A percentile compares a stretch with the other conserved stretches of the same genome.
These are phyloP conservation scores for Amphipoea lucens DNA, from an alignment of 2,888 invertebrate genomes.

Conservation along the genomic window DNA sequence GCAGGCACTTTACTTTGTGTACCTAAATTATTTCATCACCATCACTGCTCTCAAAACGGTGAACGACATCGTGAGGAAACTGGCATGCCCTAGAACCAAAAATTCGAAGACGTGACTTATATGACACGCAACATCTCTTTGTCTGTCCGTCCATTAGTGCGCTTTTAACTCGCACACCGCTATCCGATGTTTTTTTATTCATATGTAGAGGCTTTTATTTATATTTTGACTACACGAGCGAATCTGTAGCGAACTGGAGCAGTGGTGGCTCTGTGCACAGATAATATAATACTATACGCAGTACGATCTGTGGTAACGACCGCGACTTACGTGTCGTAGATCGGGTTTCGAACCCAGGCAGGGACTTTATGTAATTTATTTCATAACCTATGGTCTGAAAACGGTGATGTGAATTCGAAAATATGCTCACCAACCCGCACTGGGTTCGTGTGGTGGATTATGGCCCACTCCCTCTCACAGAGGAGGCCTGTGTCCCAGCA, in stretches of 20 bases:
- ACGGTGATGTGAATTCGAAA: not conserved
- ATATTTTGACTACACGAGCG: not conserved
- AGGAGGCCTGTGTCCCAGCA: not conserved
- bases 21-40: not conserved
- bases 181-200: constrained; percentile 14
- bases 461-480: not conserved
- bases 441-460: not conserved
- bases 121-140: constrained; percentile 17
- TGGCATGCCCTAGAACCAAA: not conserved
- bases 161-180: constrained; percentile 25
- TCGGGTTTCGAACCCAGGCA: too few relatives aligned
- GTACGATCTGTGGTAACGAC: not conserved
- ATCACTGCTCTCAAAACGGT: not conserved
- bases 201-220: not conserved
- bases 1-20: not conserved
- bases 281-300: too few relatives aligned
- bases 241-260: not conserved
- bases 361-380: not conserved
- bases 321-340: too few relatives aligned
- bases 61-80: not conserved
- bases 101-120: not conserved
- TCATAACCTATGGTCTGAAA: not conserved
- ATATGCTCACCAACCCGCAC: not conserved
- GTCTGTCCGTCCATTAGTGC: constrained; percentile 36
- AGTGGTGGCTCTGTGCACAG: too few relatives aligned